A percentile compares a stretch with the other conserved stretches of the same genome.
phyloP scores from a whole-genome alignment of 2,888 invertebrate genomes.

The Agonum fuliginosum region DNA sequence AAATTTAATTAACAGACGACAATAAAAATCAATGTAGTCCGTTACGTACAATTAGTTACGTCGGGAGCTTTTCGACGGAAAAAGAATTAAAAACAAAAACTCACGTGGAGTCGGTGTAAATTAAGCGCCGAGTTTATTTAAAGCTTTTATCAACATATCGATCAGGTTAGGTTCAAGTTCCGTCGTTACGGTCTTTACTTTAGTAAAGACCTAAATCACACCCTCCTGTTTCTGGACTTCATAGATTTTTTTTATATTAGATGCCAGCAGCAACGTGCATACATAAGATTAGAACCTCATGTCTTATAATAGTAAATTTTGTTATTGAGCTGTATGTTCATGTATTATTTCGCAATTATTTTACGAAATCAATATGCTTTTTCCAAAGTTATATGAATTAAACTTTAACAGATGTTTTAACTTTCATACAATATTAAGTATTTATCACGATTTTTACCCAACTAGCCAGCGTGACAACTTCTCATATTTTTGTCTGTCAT shows the following conservation, averaged over 20 bases:
- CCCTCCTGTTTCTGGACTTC: not conserved
- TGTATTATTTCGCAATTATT: too few relatives aligned
- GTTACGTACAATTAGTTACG: conserved; percentile 37
- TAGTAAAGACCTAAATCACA: not conserved
- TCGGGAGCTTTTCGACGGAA: conserved; percentile 1
- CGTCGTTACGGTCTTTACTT: conserved; percentile 24
- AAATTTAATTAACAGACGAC: conserved; percentile 37
- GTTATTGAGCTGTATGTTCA: too few relatives aligned
- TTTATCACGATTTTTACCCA: too few relatives aligned
- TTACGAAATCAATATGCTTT: too few relatives aligned
- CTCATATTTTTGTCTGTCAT: too few relatives aligned
- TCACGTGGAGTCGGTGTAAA: conserved; percentile 50
- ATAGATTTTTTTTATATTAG: not conserved
- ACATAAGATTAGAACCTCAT: not conserved
- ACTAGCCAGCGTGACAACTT: too few relatives aligned
- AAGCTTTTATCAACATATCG: conserved; percentile 59
- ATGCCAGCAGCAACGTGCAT: not conserved
- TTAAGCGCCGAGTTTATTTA: conserved; percentile 53
- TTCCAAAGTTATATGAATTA: too few relatives aligned
- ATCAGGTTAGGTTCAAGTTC: conserved; percentile 55
- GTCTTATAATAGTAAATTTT: not conserved
- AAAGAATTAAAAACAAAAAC: conserved; percentile 41
- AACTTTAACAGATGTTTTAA: too few relatives aligned
- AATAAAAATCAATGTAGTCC: conserved; percentile 45
- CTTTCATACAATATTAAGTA: too few relatives aligned